Conservation (phyloP, 2,113 vertebrate genomes). For the Butastur rufipennis region DNA sequence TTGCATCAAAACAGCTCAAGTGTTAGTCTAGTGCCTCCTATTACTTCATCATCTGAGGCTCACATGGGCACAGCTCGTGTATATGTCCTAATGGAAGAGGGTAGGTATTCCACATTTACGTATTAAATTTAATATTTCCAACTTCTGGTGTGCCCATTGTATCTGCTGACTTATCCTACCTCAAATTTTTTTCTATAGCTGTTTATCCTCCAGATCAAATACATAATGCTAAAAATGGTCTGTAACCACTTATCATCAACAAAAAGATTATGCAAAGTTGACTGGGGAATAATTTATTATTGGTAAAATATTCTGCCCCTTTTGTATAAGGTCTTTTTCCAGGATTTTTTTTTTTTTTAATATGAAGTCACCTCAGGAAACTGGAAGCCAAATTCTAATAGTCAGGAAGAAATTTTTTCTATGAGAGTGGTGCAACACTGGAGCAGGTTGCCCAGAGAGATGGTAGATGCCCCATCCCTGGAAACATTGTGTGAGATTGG, state of each 20-base stretch:
- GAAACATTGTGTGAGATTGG: background rate
- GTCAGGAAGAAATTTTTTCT: background rate
- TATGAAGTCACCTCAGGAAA: background rate
- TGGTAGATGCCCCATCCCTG: background rate
- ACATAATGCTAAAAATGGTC: background rate
- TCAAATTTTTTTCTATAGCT: background rate
- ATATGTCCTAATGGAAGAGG: background rate
- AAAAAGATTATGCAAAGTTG: background rate
- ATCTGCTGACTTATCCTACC: background rate
- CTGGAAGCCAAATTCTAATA: background rate
- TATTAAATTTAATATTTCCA: background rate
- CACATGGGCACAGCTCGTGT: background rate
- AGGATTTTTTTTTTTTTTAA: background rate
- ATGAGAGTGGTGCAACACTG: background rate
- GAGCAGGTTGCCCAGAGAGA: background rate
- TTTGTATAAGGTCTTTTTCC: background rate
- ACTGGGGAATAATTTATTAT: background rate
- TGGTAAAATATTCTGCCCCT: background rate
- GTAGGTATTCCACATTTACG: background rate
- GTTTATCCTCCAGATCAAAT: background rate
- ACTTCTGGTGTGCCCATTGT: background rate
- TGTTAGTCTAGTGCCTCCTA: background rate
- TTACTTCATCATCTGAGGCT: background rate
- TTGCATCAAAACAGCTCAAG: background rate
- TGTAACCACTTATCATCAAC: background rate